Evolutionary conservation across 2,113 vertebrate species (phyloP).

Genomic region (Hassar affinis): DNA sequence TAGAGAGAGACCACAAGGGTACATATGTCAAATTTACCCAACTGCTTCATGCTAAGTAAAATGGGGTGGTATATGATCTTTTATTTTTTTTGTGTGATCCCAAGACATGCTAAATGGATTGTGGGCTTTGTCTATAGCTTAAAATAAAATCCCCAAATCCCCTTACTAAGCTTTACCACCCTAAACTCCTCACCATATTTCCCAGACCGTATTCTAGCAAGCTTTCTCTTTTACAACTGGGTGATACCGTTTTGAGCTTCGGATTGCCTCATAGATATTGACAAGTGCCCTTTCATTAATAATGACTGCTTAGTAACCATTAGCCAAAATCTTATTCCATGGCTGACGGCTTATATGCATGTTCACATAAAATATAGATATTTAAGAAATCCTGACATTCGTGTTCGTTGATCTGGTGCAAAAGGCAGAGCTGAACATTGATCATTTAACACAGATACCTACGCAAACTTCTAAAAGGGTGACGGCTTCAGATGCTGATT

Average conservation of each 20-base stretch:
- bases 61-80: not conserved
- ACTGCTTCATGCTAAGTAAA: slow-evolving; percentile 20
- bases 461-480: slow-evolving; percentile 36
- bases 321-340: slow-evolving; percentile 49
- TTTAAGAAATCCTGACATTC: not conserved
- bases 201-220: slow-evolving; percentile 19
- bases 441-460: slow-evolving; percentile 44
- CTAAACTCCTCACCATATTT: not conserved
- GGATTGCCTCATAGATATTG: slow-evolving; percentile 57
- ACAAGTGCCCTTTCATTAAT: slow-evolving; percentile 50
- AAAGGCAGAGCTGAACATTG: slow-evolving; percentile 37
- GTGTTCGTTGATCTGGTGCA: slow-evolving; percentile 55
- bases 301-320: slow-evolving; percentile 49
- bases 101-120: not conserved
- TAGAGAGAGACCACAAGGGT: slow-evolving; percentile 2
- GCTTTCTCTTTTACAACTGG: slow-evolving; percentile 42
- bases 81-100: slow-evolving; percentile 4
- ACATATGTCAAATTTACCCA: slow-evolving; percentile 32
- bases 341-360: slow-evolving; percentile 35
- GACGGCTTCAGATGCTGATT: slow-evolving; percentile 47
- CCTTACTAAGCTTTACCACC: slow-evolving; percentile 17
- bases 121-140: slow-evolving; percentile 11
- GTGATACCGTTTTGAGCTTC: slow-evolving; percentile 50
- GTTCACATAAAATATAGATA: not conserved
- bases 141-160: not conserved